Evolutionary conservation across 2,797 vertebrate genomes (phyloP).

Genomic region (Microtus obscurus): DNA sequence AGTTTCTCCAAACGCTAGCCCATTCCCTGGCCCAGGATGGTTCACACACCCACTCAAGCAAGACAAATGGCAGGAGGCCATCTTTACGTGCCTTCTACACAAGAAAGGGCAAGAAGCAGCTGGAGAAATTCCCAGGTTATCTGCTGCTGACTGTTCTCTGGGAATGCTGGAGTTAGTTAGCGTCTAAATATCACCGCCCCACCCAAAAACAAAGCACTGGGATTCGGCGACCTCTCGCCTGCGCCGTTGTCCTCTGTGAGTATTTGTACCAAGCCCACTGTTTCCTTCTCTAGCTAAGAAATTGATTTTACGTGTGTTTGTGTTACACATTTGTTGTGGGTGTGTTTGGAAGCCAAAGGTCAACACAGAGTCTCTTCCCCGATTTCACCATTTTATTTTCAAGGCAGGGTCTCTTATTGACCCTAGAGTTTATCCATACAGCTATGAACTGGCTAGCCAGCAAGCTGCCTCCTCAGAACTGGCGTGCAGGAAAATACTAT

Average conservation of each 20-base stretch:
- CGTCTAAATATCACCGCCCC: background rate
- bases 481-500: background rate
- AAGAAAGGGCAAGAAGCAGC: slow-evolving; percentile 22
- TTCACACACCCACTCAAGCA: background rate
- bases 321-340: background rate
- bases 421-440: background rate
- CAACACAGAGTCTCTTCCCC: background rate
- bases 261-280: background rate
- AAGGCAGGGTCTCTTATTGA: background rate
- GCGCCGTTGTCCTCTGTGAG: background rate
- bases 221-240: too few species aligned
- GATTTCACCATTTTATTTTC: background rate
- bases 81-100: background rate
- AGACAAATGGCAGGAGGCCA: background rate
- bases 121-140: background rate
- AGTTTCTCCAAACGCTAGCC: background rate
- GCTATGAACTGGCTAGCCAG: background rate
- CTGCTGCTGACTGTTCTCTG: background rate
- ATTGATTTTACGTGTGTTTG: background rate
- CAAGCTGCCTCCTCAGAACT: background rate
- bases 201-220: background rate
- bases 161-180: background rate
- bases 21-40: background rate
- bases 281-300: slow-evolving; percentile 21
- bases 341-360: background rate